Base-by-base conservation (phyloP, 92 coral and sea anemone genomes). In the Paragorgia papillata region DNA sequence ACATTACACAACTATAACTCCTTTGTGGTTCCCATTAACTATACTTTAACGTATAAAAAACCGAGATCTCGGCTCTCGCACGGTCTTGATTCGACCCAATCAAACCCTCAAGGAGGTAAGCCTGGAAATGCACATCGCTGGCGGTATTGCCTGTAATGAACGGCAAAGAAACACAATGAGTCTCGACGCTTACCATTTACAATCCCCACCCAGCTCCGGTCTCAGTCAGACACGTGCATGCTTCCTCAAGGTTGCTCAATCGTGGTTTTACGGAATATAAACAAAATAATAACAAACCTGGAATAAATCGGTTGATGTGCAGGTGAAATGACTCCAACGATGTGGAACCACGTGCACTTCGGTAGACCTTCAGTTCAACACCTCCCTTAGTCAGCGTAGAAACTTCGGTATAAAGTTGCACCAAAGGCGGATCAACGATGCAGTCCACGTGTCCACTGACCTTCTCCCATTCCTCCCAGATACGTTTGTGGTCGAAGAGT, bases 301-400 rank as follows among this genome's bases (percentile, higher is more conserved):
- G 75, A 13, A 50, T 65, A 29, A 78, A 78, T n/a, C 55, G 22
- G 26, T 64, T 28, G 9, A 78, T 40, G 27, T 78, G 57, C 28
- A 53, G 24, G 58, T 79, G 83, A 57, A 79, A 67, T 1, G 68
- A 55, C 55, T 78, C 65, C 75, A 78, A 55, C 0, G 75, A 78
- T 54, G 75, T 78, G 0, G 82, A 78, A 3, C 82, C 82, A 7
- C 53, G 57, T 12, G 74, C 82, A 51, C 82, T 32, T 49, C 65
- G 26, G 18, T 55, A 67, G 28, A 55, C 75, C 51, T 28, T 69
- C 55, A 70, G 40, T 28, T 69, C 59, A 43, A 70, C 70, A 59
- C 70, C 59, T n/a, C 79, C 71, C 24, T 59, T 69, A 20, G 73
- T 70, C 27, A 50, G 13, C 7, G 49, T 53, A 33, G 79, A 79